phyloP scores from a whole-genome alignment of 2,888 invertebrate genomes.

The Stenichneumon culpator region DNA sequence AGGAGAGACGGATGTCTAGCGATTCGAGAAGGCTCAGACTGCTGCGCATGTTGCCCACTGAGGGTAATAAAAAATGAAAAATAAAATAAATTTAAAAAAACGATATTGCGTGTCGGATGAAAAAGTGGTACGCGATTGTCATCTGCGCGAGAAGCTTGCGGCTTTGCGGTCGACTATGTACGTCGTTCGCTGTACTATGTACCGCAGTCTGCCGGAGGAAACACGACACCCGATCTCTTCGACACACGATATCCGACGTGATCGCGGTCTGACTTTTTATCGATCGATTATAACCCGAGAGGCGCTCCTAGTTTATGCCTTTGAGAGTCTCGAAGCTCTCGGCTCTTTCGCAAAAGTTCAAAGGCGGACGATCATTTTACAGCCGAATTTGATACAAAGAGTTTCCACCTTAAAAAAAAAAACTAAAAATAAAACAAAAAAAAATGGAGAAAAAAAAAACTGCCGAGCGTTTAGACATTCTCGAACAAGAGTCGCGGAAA shows the following conservation, averaged over 20 bases:
- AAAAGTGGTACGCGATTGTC: slow-evolving; percentile 22
- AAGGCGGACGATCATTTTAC: slow-evolving; percentile 3
- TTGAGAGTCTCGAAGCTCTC: neutral
- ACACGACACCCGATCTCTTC: slow-evolving; percentile 67
- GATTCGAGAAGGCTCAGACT: neutral
- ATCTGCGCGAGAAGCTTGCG: slow-evolving; percentile 36
- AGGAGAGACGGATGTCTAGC: slow-evolving; percentile 32
- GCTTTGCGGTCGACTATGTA: slow-evolving; percentile 20
- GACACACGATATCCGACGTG: slow-evolving; percentile 71
- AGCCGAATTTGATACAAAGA: neutral
- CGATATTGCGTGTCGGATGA: slow-evolving; percentile 34
- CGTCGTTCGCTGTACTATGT: slow-evolving; percentile 32
- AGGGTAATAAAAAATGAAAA: neutral
- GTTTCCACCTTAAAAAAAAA: slow-evolving; percentile 6
- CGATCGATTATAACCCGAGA: slow-evolving; percentile 74
- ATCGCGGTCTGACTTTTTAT: slow-evolving; percentile 73
- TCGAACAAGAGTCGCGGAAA: neutral
- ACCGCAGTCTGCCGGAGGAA: slow-evolving; percentile 57
- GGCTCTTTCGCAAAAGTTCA: slow-evolving; percentile 6
- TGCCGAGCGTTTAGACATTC: neutral
- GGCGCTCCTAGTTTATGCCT: neutral
- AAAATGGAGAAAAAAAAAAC: neutral
- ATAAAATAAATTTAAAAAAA: neutral
- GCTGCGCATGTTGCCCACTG: neutral
- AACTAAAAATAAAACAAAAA: too few species aligned